Base-by-base conservation (phyloP, 2,888 invertebrate species). In the Lepidonotus clava region DNA sequence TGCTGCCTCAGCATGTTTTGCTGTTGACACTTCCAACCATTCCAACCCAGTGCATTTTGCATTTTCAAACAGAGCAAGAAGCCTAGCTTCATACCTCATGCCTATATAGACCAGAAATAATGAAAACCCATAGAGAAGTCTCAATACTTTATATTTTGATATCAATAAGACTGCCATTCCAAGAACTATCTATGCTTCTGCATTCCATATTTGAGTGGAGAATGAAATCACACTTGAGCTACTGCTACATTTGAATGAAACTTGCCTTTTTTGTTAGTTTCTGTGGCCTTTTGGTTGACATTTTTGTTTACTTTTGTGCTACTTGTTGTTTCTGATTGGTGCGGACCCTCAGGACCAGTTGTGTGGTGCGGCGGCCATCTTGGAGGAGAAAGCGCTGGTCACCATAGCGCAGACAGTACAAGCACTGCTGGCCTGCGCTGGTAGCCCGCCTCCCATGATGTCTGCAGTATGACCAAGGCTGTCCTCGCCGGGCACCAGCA, bases 351-450 rank as follows among this genome's bases (percentile, higher is more conserved):
- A 97, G 98, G 98, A 97, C 94, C 95, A 98, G 91, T 96, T 98
- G 93, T 98, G 98, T 95, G 97, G 97, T 94, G 96, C 98, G 53
- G 96, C 97, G 51, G 98, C 98, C 94, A 97, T 98, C n/a, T 95
- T 98, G 71, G 98, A 98, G 94, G 98, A 98, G 87, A 97, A 92
- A 76, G 93, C 97, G 0, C 96, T 97, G 21, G 97, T 97, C 0
- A 97, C 97, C 93, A 96, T 98, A 36, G 98, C 98, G 83, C 96
- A 97, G 89, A 98, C 98, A 0, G 98, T 98, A 34, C 96, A 96
- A 0, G 97, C 98, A 94, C 95, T 98, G 24, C 95, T 98, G 83
- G 91, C 92, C 88, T 89, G 51, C 0, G 56, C 40, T 0, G 32
- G 53, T 40, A n/a, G 32, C 46, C 28, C 46, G 36, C 40, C 84